phyloP scores from a whole-genome alignment of 2,113 vertebrate species.

The Nesoenas mayeri region DNA sequence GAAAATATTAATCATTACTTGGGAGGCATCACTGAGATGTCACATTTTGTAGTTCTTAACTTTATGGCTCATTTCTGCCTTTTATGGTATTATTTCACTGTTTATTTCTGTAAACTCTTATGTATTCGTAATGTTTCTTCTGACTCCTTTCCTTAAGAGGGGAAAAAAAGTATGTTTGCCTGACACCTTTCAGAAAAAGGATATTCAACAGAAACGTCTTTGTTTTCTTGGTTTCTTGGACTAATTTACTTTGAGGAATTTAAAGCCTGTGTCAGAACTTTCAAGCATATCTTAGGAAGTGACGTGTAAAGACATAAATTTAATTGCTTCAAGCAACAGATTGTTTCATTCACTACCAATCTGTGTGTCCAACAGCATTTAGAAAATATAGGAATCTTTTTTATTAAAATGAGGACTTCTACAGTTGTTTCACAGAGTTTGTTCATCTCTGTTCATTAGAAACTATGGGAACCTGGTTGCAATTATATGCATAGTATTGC shows the following conservation, averaged over 20 bases:
- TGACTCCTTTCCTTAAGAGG: not conserved
- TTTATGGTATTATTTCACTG: slow-evolving; percentile 22
- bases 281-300: not conserved
- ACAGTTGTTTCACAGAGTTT: not conserved
- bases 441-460: not conserved
- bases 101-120: slow-evolving; percentile 43
- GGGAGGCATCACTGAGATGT: not conserved
- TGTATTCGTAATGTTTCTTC: not conserved
- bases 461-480: not conserved
- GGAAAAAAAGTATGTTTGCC: not conserved
- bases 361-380: not conserved
- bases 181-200: slow-evolving; percentile 3
- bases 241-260: not conserved
- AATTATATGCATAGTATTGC: accelerated
- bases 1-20: slow-evolving; percentile 37
- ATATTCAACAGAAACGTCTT: not conserved
- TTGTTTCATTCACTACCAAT: not conserved
- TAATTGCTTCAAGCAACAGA: not conserved
- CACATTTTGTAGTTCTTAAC: slow-evolving; percentile 24
- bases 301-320: not conserved
- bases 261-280: not conserved
- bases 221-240: not conserved
- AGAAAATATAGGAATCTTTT: not conserved
- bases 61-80: slow-evolving; percentile 38
- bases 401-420: not conserved